Conservation (phyloP, 2,113 vertebrate genomes). For the Ptilonorhynchus violaceus region DNA sequence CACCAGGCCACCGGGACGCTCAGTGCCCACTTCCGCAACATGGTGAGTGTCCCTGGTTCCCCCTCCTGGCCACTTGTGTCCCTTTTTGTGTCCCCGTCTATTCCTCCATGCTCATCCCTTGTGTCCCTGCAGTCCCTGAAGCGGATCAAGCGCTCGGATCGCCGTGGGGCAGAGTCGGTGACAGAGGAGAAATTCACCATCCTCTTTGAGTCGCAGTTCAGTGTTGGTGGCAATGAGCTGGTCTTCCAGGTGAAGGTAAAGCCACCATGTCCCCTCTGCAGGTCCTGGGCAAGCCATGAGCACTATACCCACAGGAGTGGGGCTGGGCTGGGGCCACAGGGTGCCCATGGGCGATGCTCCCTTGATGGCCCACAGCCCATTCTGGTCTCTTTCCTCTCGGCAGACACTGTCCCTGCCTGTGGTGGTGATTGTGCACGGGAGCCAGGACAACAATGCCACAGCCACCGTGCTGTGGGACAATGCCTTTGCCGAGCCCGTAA, state of each 20-base stretch:
- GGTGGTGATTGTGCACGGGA: constrained; percentile 95
- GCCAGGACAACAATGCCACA: constrained; percentile 97
- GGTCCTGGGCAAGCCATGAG: not conserved
- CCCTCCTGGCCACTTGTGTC: accelerated
- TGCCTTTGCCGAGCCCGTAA: constrained; percentile 92
- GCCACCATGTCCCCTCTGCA: not conserved
- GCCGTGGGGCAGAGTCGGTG: constrained; percentile 92
- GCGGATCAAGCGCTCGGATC: constrained; percentile 93
- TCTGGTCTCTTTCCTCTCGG: not conserved
- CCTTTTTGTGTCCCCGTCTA: not conserved
- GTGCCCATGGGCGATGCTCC: not conserved
- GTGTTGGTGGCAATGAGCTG: constrained; percentile 92
- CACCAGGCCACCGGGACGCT: constrained; percentile 93
- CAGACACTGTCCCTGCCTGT: constrained; percentile 95
- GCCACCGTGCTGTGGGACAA: constrained; percentile 99
- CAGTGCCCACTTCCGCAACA: constrained; percentile 95
- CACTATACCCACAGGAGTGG: not conserved
- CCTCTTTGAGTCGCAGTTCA: constrained; percentile 97
- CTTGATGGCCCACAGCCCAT: not conserved
- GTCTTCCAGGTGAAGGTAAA: constrained; percentile 97
- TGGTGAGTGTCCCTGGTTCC: constrained; percentile 74
- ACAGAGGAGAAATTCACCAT: constrained; percentile 98
- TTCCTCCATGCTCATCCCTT: not conserved
- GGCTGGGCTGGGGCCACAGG: not conserved
- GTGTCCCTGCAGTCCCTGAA: constrained; percentile 83